Base-by-base conservation (phyloP, 1,140 invertebrate genomes). In the Kradibia gibbosae region DNA sequence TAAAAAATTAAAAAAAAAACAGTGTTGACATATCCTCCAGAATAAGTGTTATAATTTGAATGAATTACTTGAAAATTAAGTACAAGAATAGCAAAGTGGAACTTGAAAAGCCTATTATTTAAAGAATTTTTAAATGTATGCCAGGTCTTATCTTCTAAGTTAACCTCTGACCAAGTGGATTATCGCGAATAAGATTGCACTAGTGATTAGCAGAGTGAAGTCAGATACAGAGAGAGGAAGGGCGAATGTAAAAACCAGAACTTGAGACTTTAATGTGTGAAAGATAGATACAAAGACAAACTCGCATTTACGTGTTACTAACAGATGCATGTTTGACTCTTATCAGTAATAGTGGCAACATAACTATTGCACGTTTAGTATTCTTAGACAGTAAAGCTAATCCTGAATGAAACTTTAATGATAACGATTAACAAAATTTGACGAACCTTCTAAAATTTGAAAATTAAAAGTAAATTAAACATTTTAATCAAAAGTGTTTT, bases 331-430 rank as follows among this genome's bases (percentile, higher is more conserved):
- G 86, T 85, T 84, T 78, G 82, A 83, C 84, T 80, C 84, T 87
- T 88, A 88, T 88, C 87, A 81, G 84, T 72, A 72, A 72, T 76
- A 80, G 83, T 79, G 67, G 77, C 82, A 22, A 82, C 86, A 87
- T 88, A 86, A 85, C 83, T 83, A 87, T 88, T 86, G 85, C 86
- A 87, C 87, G 88, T 88, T 88, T 87, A 87, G 86, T 88, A 87
- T 72, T 84, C 79, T 82, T 84, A 57, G 86, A 88, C 88, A 86
- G 85, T 85, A 85, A 86, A 83, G 87, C 84, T 86, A 88, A 87
- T 88, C 86, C 86, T 8, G 45, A 34, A 20, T 65, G 42, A 34
- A 60, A 62, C 53, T 60, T 53, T 20, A 25, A 55, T 42, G 73
- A n/a, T 85, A 83, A 75, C 83, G 83, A 82, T 84, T 87, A 86